phyloP scores from a whole-genome alignment of 2,888 invertebrate genomes.

The Deilephila porcellus region DNA sequence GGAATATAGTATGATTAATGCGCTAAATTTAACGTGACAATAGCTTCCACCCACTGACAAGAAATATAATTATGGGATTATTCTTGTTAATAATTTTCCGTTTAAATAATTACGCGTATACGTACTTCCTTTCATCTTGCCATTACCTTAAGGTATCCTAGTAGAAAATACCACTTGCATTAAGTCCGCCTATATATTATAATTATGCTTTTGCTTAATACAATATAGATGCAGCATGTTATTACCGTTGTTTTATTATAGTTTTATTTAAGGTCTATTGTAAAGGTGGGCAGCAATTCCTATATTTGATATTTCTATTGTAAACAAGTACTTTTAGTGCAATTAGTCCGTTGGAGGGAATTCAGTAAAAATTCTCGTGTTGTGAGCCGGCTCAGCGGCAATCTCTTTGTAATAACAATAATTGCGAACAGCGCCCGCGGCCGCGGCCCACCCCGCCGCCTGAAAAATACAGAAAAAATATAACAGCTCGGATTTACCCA shows the following conservation, averaged over 20 bases:
- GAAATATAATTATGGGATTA: no score
- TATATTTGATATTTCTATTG: conserved; percentile 5
- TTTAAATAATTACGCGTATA: no score
- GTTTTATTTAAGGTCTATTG: conserved; percentile 19
- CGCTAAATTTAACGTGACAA: no score
- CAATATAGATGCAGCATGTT: conserved; percentile 1
- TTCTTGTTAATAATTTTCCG: no score
- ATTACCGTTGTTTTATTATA: conserved; percentile 13
- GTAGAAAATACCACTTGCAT: no score
- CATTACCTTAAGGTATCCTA: no score
- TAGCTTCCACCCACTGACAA: no score
- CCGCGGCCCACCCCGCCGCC: conserved; percentile 55
- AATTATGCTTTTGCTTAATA: no score
- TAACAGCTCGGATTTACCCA: conserved; percentile 72
- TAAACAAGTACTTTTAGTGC: conserved; percentile 25
- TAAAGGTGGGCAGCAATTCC: neutral
- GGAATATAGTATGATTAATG: no score
- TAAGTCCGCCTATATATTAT: no score
- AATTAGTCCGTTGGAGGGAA: conserved; percentile 50
- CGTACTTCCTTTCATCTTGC: no score
- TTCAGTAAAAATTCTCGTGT: conserved; percentile 70
- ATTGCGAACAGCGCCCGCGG: conserved; percentile 79
- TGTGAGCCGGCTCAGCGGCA: conserved; percentile 76
- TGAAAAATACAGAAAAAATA: conserved; percentile 60
- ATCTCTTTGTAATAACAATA: conserved; percentile 84